phyloP scores from a whole-genome alignment of 2,113 vertebrate genomes.

The Dolichotis patagonum region DNA sequence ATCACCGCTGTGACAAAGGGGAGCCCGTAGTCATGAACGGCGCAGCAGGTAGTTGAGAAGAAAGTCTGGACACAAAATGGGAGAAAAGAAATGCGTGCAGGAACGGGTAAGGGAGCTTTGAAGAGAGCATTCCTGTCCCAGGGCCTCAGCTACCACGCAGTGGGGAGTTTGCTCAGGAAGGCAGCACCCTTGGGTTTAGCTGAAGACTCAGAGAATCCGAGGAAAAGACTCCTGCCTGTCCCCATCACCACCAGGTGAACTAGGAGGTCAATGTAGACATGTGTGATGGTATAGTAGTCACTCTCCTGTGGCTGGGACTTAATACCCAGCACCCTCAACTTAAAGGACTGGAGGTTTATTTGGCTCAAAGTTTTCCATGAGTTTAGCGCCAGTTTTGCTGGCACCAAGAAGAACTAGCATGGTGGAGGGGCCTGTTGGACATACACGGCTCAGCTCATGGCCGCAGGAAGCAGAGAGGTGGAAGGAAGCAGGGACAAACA shows the following conservation, averaged over 20 bases:
- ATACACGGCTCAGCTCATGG: not conserved
- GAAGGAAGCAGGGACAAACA: no score
- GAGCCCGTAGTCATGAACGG: not conserved
- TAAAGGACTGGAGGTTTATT: not conserved
- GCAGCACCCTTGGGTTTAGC: not conserved
- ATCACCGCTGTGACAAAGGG: not conserved
- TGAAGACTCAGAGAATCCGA: not conserved
- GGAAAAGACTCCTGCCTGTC: no score
- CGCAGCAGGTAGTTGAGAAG: not conserved
- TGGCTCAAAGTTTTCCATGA: not conserved
- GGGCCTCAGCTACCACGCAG: not conserved
- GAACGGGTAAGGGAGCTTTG: not conserved
- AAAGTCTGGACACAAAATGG: not conserved
- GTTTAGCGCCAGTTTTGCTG: not conserved
- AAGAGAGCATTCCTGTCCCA: not conserved
- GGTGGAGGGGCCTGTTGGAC: not conserved
- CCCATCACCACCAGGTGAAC: not conserved
- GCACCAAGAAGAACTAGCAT: not conserved
- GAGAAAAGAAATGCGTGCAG: not conserved
- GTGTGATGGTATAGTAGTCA: not conserved
- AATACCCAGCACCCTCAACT: not conserved
- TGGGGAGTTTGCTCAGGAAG: not conserved
- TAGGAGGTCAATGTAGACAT: not conserved
- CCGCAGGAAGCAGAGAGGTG: not conserved
- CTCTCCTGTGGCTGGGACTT: not conserved